Percentiles rank a stretch among this genome's conserved stretches.
Conservation (phyloP, 2,888 invertebrate species). For the Drosophila mimica region DNA sequence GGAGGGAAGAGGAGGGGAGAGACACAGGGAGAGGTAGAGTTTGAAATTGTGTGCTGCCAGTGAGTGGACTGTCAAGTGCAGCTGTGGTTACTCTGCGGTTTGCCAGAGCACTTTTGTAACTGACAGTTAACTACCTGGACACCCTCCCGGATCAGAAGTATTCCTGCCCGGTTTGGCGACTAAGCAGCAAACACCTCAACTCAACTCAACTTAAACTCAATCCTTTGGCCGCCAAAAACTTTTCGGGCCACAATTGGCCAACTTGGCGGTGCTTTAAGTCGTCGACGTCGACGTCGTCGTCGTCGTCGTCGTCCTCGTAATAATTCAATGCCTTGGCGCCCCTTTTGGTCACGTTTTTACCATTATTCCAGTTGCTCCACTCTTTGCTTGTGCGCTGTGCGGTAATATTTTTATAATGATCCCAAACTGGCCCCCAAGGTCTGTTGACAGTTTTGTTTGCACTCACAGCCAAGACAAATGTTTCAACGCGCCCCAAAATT, state of each 20-base stretch:
- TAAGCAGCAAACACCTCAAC: slow-evolving; percentile 44
- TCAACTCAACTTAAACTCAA: slow-evolving; percentile 38
- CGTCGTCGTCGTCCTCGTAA: slow-evolving; percentile 37
- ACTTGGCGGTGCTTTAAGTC: slow-evolving; percentile 47
- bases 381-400: slow-evolving; percentile 26
- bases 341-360: slow-evolving; percentile 74
- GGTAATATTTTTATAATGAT: slow-evolving; percentile 77
- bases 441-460: slow-evolving; percentile 68
- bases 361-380: slow-evolving; percentile 57
- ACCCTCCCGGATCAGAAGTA: not conserved
- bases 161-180: slow-evolving; percentile 9
- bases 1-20: not conserved
- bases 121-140: slow-evolving; percentile 21
- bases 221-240: slow-evolving; percentile 45
- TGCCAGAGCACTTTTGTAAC: slow-evolving; percentile 52
- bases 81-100: slow-evolving; percentile 56
- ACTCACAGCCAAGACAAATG: slow-evolving; percentile 47
- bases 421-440: slow-evolving; percentile 49
- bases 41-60: slow-evolving; percentile 22
- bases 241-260: slow-evolving; percentile 51
- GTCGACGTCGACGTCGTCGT: not conserved
- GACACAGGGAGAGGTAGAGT: not conserved
- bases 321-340: slow-evolving; percentile 60
- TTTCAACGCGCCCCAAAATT: slow-evolving; percentile 39
- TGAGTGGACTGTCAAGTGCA: slow-evolving; percentile 65